Evolutionary conservation across 2,888 invertebrate genomes (phyloP).

Genomic region (Orgyia antiqua): DNA sequence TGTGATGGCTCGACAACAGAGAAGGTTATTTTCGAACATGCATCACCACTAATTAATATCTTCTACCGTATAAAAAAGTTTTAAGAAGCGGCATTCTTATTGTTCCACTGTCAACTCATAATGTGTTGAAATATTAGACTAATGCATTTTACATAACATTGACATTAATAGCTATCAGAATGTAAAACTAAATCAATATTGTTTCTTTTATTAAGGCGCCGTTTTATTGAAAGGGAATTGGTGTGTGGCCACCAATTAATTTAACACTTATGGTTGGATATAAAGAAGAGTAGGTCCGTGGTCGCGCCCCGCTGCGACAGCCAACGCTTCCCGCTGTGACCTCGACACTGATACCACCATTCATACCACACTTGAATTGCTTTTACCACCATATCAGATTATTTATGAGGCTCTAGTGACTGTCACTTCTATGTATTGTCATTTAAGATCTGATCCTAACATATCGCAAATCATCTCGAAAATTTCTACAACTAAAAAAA

Average conservation of each 20-base stretch:
- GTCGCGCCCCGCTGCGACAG: constrained; percentile 32
- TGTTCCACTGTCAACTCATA: constrained; percentile 59
- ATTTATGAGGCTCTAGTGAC: constrained; percentile 39
- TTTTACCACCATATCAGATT: constrained; percentile 45
- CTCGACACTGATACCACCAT: constrained; percentile 56
- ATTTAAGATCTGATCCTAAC: not conserved
- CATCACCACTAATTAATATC: constrained; percentile 71
- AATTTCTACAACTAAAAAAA: too few relatives aligned
- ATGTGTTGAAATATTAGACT: constrained; percentile 36
- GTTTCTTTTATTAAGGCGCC: constrained; percentile 21
- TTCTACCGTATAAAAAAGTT: constrained; percentile 51
- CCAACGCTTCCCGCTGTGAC: constrained; percentile 36
- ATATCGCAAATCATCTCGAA: not conserved
- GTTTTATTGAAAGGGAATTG: constrained; percentile 26
- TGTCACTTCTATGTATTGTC: constrained; percentile 30
- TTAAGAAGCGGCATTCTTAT: constrained; percentile 55
- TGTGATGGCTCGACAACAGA: constrained; percentile 64
- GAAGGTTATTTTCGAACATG: constrained; percentile 70
- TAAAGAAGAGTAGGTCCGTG: constrained; percentile 37
- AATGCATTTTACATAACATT: constrained; percentile 18
- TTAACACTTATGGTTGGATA: constrained; percentile 54
- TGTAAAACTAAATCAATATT: constrained; percentile 24
- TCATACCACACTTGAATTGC: constrained; percentile 41
- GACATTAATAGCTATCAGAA: constrained; percentile 20
- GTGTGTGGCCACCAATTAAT: constrained; percentile 55